Evolutionary conservation across 2,888 invertebrate species (phyloP).

Genomic region (Erebia epiphron): DNA sequence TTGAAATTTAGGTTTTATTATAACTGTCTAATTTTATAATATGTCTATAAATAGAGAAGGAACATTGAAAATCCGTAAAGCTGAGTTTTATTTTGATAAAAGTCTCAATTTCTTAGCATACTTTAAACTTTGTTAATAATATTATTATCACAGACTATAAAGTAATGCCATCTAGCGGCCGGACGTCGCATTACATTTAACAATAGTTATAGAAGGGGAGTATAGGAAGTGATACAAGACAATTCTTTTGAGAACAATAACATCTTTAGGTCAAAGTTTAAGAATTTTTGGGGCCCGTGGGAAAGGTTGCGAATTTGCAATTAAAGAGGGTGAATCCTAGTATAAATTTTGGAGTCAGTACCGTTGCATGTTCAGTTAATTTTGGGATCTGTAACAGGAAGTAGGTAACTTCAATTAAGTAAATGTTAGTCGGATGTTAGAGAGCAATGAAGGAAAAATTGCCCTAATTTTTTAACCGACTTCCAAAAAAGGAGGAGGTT

Average conservation of each 20-base stretch:
- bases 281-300: constrained; percentile 55
- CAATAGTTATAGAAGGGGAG: constrained; percentile 51
- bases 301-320: constrained; percentile 53
- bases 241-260: constrained; percentile 68
- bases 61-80: too few relatives aligned
- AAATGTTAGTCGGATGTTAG: not conserved
- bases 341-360: constrained; percentile 65
- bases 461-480: not conserved
- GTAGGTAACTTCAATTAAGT: constrained; percentile 52
- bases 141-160: not conserved
- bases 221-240: constrained; percentile 65
- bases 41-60: too few relatives aligned
- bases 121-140: not conserved
- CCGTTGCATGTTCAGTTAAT: constrained; percentile 65
- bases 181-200: constrained; percentile 50
- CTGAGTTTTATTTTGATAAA: too few relatives aligned
- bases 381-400: constrained; percentile 66
- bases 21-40: too few relatives aligned
- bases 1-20: too few relatives aligned
- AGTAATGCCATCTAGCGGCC: constrained; percentile 59
- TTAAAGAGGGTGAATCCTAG: constrained; percentile 62
- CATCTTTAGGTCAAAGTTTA: constrained; percentile 66
- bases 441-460: constrained; percentile 42
- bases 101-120: too few relatives aligned
- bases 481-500: too few relatives aligned